phyloP scores from a whole-genome alignment of 2,888 invertebrate species.

The Nezara viridula region DNA sequence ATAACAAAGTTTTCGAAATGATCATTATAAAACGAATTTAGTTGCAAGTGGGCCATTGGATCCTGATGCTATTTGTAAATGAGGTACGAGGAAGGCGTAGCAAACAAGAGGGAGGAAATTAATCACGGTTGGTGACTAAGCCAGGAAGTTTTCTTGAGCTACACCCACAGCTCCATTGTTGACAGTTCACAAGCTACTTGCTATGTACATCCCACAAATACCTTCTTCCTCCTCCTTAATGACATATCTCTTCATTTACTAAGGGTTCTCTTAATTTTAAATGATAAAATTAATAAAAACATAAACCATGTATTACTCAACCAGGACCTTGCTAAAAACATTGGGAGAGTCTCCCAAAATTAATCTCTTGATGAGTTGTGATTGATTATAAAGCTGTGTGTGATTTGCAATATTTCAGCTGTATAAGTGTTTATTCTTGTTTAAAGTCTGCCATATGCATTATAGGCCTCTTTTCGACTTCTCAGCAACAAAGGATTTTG shows the following conservation, averaged over 20 bases:
- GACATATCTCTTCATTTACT: neutral
- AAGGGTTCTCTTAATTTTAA: neutral
- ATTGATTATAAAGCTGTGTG: too few relatives aligned
- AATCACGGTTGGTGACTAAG: constrained; percentile 6
- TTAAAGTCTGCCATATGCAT: too few relatives aligned
- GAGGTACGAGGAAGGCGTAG: neutral
- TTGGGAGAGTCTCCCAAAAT: too few relatives aligned
- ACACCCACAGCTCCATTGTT: neutral
- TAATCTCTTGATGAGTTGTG: too few relatives aligned
- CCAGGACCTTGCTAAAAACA: too few relatives aligned
- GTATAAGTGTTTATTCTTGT: too few relatives aligned
- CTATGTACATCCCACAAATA: neutral
- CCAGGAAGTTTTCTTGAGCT: constrained; percentile 1
- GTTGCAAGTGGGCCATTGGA: neutral
- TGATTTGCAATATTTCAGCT: too few relatives aligned
- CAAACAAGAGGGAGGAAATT: neutral
- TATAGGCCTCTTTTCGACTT: too few relatives aligned
- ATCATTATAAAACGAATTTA: neutral
- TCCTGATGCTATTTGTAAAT: neutral
- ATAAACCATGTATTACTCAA: too few relatives aligned
- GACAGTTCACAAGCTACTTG: neutral
- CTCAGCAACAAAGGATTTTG: too few relatives aligned
- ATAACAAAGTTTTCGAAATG: neutral
- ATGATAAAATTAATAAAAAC: too few relatives aligned
- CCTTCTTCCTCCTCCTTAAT: neutral